Evolutionary conservation across 2,113 vertebrate species (phyloP).

Genomic region (Lepus europaeus): DNA sequence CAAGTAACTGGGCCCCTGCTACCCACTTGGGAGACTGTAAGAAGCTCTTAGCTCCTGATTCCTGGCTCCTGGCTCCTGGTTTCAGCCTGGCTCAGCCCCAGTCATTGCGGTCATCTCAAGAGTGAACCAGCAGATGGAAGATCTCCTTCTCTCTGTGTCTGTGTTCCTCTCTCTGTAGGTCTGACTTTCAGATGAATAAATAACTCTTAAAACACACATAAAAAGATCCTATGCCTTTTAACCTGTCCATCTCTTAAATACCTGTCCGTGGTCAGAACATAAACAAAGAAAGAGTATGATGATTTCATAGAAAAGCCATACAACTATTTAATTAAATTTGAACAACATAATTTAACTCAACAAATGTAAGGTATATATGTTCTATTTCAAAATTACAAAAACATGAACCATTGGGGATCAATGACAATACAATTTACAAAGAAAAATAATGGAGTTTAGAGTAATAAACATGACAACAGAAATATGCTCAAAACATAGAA

Average conservation of each 20-base stretch:
- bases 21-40: too few relatives aligned
- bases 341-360: constrained; percentile 25
- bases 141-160: too few relatives aligned
- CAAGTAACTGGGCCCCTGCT: too few relatives aligned
- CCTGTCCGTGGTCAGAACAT: constrained; percentile 59
- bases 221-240: constrained; percentile 25
- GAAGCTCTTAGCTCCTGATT: too few relatives aligned
- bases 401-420: not conserved
- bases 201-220: too few relatives aligned
- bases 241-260: constrained; percentile 68
- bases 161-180: too few relatives aligned
- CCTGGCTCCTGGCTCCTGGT: too few relatives aligned
- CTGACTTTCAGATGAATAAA: too few relatives aligned
- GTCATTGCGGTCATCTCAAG: too few relatives aligned
- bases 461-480: not conserved
- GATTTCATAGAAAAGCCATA: constrained; percentile 54
- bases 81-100: too few relatives aligned
- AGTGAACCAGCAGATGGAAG: too few relatives aligned
- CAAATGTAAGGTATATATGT: constrained; percentile 22
- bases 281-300: constrained; percentile 51
- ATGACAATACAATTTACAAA: not conserved
- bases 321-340: constrained; percentile 50
- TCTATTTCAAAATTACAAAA: constrained; percentile 14
- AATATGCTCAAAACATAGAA: not conserved
- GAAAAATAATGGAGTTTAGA: not conserved